phyloP scores from a whole-genome alignment of 2,888 invertebrate genomes.

The Drosophila cognata region DNA sequence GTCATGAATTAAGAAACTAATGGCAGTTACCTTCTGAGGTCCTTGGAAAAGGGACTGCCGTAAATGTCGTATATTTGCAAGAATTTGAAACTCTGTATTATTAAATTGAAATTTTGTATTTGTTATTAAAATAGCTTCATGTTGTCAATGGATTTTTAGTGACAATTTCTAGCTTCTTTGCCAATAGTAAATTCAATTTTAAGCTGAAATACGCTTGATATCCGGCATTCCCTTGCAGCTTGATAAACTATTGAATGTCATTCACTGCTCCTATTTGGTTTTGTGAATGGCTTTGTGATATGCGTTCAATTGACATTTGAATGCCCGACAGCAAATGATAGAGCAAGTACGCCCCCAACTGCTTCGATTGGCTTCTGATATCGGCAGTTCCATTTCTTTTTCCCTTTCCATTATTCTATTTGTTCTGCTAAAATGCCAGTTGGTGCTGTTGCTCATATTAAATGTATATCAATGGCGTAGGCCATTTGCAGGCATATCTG shows the following conservation, averaged over 20 bases:
- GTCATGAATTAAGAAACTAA: background rate
- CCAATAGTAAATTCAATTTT: background rate
- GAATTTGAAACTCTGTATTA: background rate
- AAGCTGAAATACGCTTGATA: background rate
- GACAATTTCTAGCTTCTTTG: background rate
- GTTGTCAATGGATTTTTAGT: background rate
- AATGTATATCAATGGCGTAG: conserved; percentile 30
- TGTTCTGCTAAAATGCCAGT: conserved; percentile 40
- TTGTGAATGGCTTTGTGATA: conserved; percentile 13
- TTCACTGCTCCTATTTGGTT: conserved; percentile 1
- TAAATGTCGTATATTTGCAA: background rate
- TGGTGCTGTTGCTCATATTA: conserved; percentile 38
- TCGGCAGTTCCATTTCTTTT: background rate
- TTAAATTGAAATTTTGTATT: no score
- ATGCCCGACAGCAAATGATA: conserved; percentile 23
- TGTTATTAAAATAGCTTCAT: background rate
- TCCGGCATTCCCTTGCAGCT: background rate
- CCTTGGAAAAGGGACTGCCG: background rate
- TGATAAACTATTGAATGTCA: conserved; percentile 8
- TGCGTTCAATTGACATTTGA: conserved; percentile 32
- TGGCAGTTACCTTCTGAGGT: background rate
- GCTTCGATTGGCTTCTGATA: conserved; percentile 6
- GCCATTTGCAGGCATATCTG: conserved; percentile 63
- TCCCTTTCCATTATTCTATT: background rate
- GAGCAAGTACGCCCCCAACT: conserved; percentile 26